Evolutionary conservation across 1,140 invertebrate species (phyloP), one percentile per base, ranked within the genome.

Genomic region (Orius laevigatus): DNA sequence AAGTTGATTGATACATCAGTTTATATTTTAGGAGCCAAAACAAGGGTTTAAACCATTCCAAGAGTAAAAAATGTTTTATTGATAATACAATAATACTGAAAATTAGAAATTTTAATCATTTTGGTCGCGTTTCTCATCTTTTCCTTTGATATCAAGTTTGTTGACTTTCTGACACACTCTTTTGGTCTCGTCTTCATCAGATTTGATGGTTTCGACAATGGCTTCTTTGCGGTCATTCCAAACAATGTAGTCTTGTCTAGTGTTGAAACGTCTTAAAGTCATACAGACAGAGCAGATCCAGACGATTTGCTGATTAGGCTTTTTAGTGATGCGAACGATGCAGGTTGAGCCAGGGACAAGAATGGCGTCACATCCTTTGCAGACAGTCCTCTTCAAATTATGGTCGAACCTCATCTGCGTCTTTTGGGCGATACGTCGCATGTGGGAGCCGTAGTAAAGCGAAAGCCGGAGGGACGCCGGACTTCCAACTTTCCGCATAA

Each of bases 261-360:
- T 47, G 8, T 34, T 49, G 36, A 53, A 55, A 18, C 20, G 14
- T 25, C 52, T 52, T 11, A 15, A 41, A 2, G 52, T 48, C 12
- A 14, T 34, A 49, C 55, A 56, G 4, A 49, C 39, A 0, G 39
- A 35, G 46, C 58, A 59, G n/a, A 50, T 53, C 53, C 53, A 57
- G 18, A 54, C 43, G 33, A 58, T 32, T 32, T 33, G 15, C 10
- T 32, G 15, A n/a, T 46, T 36, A 15, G 58, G 54, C 20, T 59
- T 59, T 48, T 56, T 59, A 6, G 40, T 16, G 6, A 53, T n/a
- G 34, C 58, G 50, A 16, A 58, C 56, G 42, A 20, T 50, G 9
- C 52, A 56, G 4, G 53, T 58, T 11, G 57, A 46, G 9, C 58
- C 58, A 8, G 58, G 53, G 46, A 59, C 50, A 20, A 59, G 44